Evolutionary conservation across 2,888 invertebrate genomes (phyloP).

Genomic region (Micoletzkya japonica): DNA sequence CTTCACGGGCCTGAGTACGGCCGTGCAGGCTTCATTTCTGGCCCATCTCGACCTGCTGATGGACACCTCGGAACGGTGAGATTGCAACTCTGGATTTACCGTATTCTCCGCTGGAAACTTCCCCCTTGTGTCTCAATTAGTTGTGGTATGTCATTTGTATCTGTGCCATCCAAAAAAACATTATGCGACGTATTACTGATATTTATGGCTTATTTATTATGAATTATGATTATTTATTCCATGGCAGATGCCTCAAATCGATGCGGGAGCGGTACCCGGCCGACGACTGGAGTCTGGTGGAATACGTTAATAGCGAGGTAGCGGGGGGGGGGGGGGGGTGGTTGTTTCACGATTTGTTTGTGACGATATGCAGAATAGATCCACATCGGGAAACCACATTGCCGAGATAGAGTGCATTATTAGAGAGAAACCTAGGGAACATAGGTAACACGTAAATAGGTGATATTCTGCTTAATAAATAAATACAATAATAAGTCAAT

Average conservation of each 20-base stretch:
- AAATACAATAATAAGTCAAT: neutral
- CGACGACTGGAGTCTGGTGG: slow-evolving; percentile 24
- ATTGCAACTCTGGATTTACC: neutral
- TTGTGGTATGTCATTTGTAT: neutral
- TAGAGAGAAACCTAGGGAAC: too few relatives aligned
- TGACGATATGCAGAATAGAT: too few relatives aligned
- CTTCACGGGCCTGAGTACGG: slow-evolving; percentile 35
- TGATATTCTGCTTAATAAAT: neutral
- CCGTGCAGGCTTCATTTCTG: slow-evolving; percentile 36
- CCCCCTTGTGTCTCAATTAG: neutral
- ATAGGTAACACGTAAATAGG: neutral
- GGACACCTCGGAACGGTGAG: slow-evolving; percentile 40
- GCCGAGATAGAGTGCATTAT: neutral
- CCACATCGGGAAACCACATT: neutral
- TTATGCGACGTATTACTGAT: neutral
- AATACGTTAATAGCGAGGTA: slow-evolving; percentile 21
- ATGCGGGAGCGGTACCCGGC: slow-evolving; percentile 12
- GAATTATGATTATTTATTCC: too few relatives aligned
- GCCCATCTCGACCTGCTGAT: slow-evolving; percentile 41
- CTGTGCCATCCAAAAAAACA: neutral
- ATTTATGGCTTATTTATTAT: too few relatives aligned
- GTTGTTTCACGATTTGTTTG: neutral
- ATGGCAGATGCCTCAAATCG: slow-evolving; percentile 20
- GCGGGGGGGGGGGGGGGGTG: neutral
- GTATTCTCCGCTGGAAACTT: neutral